These are phyloP conservation scores for Lissonota sp. DNA, from an alignment of 2,888 invertebrate species.

Conservation along the genomic window DNA sequence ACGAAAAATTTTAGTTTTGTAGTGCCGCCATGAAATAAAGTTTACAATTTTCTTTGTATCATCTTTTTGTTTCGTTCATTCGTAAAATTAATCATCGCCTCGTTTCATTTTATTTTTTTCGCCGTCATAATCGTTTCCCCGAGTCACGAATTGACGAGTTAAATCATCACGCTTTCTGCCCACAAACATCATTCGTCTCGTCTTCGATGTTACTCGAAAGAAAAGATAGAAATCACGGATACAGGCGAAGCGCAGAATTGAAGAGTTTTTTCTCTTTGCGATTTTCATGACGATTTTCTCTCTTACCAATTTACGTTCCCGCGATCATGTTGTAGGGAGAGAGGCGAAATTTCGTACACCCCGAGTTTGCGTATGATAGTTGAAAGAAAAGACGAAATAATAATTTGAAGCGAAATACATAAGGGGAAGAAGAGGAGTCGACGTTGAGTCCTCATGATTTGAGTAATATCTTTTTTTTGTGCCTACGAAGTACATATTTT, in stretches of 20 bases:
- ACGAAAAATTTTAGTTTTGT: constrained; percentile 75
- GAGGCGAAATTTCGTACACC: neutral
- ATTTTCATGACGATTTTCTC: constrained; percentile 55
- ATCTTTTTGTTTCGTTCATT: constrained; percentile 17
- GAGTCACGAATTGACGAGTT: neutral
- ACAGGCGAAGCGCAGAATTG: neutral
- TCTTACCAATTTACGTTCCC: constrained; percentile 53
- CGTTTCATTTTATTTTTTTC: constrained; percentile 52
- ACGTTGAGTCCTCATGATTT: constrained; percentile 69
- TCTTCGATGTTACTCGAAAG: neutral
- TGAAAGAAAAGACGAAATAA: constrained; percentile 44
- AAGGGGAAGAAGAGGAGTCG: neutral
- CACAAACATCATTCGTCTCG: neutral
- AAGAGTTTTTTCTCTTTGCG: neutral
- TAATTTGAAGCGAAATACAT: constrained; percentile 42
- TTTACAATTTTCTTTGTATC: constrained; percentile 76
- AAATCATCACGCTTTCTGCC: no score
- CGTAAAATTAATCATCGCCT: no score
- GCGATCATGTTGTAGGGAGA: neutral
- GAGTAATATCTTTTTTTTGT: constrained; percentile 71
- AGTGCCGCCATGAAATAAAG: constrained; percentile 77
- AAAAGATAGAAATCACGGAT: constrained; percentile 22
- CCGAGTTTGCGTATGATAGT: constrained; percentile 49
- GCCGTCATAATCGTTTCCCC: neutral
- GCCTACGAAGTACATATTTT: constrained; percentile 64